A percentile compares a stretch with the other conserved stretches of the same genome.
Evolutionary conservation across 1,140 invertebrate species (phyloP).

Genomic region (Drosophila setifemur): DNA sequence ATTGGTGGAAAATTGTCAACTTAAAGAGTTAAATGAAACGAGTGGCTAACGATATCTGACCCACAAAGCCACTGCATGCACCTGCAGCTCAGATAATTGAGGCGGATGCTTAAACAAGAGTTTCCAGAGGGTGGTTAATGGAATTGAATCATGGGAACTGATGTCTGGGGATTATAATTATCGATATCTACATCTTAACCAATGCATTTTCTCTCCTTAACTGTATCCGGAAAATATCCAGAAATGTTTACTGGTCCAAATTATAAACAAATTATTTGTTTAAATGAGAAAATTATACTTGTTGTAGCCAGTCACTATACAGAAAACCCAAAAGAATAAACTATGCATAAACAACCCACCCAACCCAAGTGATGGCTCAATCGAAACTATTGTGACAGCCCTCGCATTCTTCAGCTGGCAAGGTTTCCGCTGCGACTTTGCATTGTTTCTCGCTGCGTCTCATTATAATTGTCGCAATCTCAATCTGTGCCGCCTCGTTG

Average conservation of each 20-base stretch:
- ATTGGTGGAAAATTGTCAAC: constrained; percentile 2
- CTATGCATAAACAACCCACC: no score
- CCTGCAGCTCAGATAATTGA: constrained; percentile 29
- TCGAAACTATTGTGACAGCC: constrained; percentile 11
- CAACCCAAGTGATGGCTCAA: background rate
- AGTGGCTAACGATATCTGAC: constrained; percentile 16
- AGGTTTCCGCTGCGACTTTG: constrained; percentile 55
- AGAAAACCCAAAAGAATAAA: no score
- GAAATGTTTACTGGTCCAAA: no score
- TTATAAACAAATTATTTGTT: no score
- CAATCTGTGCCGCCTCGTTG: constrained; percentile 73
- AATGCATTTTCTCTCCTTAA: no score
- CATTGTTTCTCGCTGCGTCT: constrained; percentile 65
- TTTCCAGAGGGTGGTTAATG: background rate
- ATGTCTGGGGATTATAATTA: no score
- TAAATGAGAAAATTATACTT: no score
- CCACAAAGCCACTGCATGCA: constrained; percentile 23
- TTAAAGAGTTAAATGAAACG: constrained; percentile 4
- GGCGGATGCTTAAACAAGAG: background rate
- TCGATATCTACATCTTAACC: no score
- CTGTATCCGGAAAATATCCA: no score
- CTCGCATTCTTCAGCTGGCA: constrained; percentile 41
- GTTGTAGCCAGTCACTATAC: no score
- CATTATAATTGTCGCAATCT: constrained; percentile 75
- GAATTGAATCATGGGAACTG: no score